These are phyloP conservation scores for Xenops minutus DNA, from an alignment of 2,797 vertebrate species.

Conservation along the genomic window DNA sequence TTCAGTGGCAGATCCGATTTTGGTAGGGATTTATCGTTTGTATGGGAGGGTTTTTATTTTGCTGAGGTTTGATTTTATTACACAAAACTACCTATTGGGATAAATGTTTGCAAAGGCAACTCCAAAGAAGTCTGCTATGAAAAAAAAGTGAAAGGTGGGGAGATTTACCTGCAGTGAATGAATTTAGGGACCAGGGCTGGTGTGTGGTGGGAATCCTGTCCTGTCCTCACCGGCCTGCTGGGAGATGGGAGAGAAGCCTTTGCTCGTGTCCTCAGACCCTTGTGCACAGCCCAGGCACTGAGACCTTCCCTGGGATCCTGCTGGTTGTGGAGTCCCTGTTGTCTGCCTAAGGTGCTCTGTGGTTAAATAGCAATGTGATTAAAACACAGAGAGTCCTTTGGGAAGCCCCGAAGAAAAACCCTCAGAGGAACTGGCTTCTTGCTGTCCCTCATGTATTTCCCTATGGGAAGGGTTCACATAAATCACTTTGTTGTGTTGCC, in stretches of 20 bases:
- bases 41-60: slow-evolving; percentile 30
- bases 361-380: background rate
- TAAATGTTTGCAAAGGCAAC: slow-evolving; percentile 33
- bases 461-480: background rate
- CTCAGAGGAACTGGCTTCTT: background rate
- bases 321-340: background rate
- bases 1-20: slow-evolving; percentile 15
- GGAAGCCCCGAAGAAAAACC: background rate
- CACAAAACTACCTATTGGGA: background rate
- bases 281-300: background rate
- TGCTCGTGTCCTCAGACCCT: background rate
- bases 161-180: background rate
- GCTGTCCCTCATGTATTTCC: background rate
- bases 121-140: background rate
- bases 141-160: background rate
- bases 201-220: background rate
- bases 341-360: background rate
- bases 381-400: background rate
- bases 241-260: background rate
- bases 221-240: accelerated
- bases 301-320: background rate
- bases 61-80: slow-evolving; percentile 47
- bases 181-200: background rate
- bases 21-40: slow-evolving; percentile 5
- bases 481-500: background rate